Percentiles rank a stretch among this genome's conserved stretches.
These are phyloP conservation scores for Salpingus planirostris DNA, from an alignment of 2,888 invertebrate species.

Conservation along the genomic window DNA sequence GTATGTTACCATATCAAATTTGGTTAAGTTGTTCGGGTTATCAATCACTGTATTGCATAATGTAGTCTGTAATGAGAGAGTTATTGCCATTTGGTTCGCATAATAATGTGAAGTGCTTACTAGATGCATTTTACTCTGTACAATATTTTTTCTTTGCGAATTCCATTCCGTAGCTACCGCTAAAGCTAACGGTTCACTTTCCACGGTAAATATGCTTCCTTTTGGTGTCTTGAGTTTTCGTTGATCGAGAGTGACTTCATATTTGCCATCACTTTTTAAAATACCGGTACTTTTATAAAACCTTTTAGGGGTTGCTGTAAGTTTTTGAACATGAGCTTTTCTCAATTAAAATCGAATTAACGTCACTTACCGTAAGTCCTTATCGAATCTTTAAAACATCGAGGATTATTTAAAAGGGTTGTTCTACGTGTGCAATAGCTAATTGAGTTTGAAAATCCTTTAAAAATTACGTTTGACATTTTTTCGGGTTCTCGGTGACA, in stretches of 20 bases:
- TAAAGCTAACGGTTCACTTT: constrained; percentile 80
- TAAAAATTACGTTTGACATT: too few relatives aligned
- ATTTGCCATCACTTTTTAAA: constrained; percentile 58
- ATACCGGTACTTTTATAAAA: constrained; percentile 58
- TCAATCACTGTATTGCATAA: constrained; percentile 86
- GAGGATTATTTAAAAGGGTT: too few relatives aligned
- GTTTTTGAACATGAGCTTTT: too few relatives aligned
- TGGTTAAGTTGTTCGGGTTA: constrained; percentile 76
- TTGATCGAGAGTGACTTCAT: constrained; percentile 83
- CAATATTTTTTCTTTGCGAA: constrained; percentile 67
- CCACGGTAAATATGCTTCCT: constrained; percentile 66
- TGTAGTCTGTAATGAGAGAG: constrained; percentile 60
- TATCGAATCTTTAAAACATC: too few relatives aligned
- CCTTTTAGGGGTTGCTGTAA: constrained; percentile 11
- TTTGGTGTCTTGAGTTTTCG: constrained; percentile 83
- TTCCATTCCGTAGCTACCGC: constrained; percentile 95
- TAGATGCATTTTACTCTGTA: constrained; percentile 80
- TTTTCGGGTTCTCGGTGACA: too few relatives aligned
- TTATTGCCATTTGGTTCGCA: background rate
- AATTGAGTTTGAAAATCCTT: too few relatives aligned
- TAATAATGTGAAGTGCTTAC: constrained; percentile 48
- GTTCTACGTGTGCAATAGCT: too few relatives aligned
- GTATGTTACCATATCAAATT: constrained; percentile 66
- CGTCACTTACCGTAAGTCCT: too few relatives aligned
- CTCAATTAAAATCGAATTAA: too few relatives aligned